Evolutionary conservation across 2,113 vertebrate species (phyloP).

Genomic region (Cavia aperea): DNA sequence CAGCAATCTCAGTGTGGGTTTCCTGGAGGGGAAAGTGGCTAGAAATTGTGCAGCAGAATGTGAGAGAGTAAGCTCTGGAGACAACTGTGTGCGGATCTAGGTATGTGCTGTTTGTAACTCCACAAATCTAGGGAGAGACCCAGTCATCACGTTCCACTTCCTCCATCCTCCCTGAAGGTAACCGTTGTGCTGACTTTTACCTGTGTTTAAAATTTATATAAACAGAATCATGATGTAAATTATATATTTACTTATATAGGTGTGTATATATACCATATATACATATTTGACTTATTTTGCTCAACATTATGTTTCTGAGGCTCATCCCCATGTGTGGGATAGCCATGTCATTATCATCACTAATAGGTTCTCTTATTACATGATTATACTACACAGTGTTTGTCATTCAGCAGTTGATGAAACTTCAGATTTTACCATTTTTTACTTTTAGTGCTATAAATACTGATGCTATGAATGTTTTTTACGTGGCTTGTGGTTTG

Average conservation of each 20-base stretch:
- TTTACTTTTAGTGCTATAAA: constrained; percentile 17
- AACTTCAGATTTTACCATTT: not conserved
- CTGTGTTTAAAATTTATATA: not conserved
- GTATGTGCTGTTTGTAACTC: not conserved
- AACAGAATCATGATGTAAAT: not conserved
- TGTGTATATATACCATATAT: not conserved
- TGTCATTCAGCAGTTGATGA: not conserved
- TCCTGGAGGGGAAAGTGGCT: not conserved
- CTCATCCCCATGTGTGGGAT: not conserved
- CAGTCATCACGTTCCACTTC: not conserved
- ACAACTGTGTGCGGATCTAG: not conserved
- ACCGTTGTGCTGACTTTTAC: not conserved
- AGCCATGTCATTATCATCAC: not conserved
- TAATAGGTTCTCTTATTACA: not conserved
- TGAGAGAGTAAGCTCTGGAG: not conserved
- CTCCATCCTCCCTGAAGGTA: not conserved
- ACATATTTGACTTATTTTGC: not conserved
- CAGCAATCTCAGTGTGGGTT: not conserved
- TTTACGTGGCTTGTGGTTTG: not conserved
- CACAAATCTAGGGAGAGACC: not conserved
- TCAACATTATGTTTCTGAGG: not conserved
- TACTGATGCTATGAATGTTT: not conserved
- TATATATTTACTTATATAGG: not conserved
- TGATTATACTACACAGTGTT: not conserved
- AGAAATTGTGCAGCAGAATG: not conserved